Evolutionary conservation across 2,888 invertebrate species (phyloP).

Genomic region (Anthrax anthrax): DNA sequence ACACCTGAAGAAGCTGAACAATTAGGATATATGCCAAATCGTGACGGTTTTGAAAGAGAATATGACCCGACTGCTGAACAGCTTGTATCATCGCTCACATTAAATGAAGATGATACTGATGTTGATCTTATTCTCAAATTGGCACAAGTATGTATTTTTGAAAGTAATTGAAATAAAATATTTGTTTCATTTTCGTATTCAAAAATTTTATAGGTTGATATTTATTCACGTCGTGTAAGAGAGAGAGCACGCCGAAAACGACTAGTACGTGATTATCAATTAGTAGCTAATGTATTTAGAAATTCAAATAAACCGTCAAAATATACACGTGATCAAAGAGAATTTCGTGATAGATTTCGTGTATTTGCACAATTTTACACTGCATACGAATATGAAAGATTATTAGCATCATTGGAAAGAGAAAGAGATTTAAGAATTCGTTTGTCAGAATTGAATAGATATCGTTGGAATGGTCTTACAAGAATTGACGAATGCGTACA

Average conservation of each 20-base stretch:
- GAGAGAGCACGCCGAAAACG: conserved; percentile 82
- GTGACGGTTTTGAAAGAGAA: conserved; percentile 94
- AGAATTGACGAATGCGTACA: conserved; percentile 73
- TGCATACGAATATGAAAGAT: conserved; percentile 66
- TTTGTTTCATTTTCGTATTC: not conserved
- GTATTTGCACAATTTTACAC: conserved; percentile 82
- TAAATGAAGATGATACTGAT: conserved; percentile 79
- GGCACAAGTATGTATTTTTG: conserved; percentile 41
- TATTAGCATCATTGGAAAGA: conserved; percentile 62
- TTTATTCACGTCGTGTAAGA: conserved; percentile 68
- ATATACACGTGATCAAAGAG: conserved; percentile 37
- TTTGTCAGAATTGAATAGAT: conserved; percentile 66
- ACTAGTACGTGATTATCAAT: conserved; percentile 77
- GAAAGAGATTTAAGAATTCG: conserved; percentile 74
- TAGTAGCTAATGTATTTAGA: conserved; percentile 74
- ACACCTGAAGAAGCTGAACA: conserved; percentile 73
- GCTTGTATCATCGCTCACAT: conserved; percentile 67
- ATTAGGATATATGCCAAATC: conserved; percentile 85
- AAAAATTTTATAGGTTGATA: conserved; percentile 46
- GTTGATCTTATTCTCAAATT: conserved; percentile 79
- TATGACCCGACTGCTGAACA: conserved; percentile 87
- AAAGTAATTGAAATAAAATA: no score
- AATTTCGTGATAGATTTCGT: conserved; percentile 66
- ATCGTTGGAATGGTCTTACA: conserved; percentile 74
- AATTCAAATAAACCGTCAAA: conserved; percentile 35